Conservation (phyloP, 2,888 invertebrate species). For the Agonopterix subpropinquella region DNA sequence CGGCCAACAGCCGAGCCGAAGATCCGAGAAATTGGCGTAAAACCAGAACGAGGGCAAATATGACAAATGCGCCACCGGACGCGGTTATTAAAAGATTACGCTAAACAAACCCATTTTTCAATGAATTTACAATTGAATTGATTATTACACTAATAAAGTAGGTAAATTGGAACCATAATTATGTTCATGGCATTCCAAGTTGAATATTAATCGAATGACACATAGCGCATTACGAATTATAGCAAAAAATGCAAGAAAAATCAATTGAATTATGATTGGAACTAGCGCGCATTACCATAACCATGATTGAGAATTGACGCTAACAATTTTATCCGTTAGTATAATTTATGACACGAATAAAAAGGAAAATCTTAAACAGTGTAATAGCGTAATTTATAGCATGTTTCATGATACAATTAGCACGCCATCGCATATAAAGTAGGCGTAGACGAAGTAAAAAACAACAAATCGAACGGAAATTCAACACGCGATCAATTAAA, state of each 20-base stretch:
- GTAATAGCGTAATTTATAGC: background rate
- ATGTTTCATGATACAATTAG: background rate
- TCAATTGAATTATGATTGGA: background rate
- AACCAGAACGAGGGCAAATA: slow-evolving; percentile 44
- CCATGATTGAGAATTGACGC: background rate
- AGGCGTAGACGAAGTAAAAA: background rate
- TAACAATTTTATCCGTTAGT: background rate
- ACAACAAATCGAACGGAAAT: background rate
- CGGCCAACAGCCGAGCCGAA: slow-evolving; percentile 18
- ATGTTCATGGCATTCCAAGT: no score
- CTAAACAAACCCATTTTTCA: background rate
- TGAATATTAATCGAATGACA: no score
- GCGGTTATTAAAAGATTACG: background rate
- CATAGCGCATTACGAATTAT: no score
- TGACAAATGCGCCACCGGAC: slow-evolving; percentile 34
- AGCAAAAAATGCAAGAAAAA: background rate
- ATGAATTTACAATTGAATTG: background rate
- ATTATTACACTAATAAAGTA: no score
- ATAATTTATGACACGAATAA: background rate
- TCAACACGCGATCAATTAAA: slow-evolving; percentile 1
- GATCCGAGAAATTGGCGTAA: slow-evolving; percentile 30
- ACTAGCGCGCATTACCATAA: background rate
- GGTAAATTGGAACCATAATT: no score
- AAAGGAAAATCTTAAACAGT: background rate
- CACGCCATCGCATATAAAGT: slow-evolving; percentile 1